These are phyloP conservation scores for Myotis lucifugus DNA, from an alignment of 2,113 vertebrate species.

Conservation along the genomic window DNA sequence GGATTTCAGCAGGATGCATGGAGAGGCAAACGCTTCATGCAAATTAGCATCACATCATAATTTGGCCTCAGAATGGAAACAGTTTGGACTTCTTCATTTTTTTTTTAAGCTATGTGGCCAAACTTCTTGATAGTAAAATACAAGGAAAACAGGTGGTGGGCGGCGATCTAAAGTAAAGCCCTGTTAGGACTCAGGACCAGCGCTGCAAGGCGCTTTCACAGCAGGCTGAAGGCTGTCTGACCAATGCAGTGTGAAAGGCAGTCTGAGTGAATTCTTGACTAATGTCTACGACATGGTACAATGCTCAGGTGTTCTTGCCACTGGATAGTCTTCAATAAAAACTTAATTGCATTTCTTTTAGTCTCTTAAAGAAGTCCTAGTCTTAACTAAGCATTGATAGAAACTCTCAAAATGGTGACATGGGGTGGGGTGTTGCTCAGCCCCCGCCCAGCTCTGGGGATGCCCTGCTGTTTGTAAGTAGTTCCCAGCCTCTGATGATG, in stretches of 20 bases:
- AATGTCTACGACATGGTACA: constrained; percentile 83
- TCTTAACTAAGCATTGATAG: constrained; percentile 81
- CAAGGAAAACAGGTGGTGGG: constrained; percentile 71
- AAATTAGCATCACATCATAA: constrained; percentile 81
- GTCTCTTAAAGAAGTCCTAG: constrained; percentile 84
- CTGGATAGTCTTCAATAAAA: constrained; percentile 87
- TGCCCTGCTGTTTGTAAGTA: constrained; percentile 57
- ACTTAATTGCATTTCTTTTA: constrained; percentile 82
- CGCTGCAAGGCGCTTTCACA: constrained; percentile 34
- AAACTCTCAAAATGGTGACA: constrained; percentile 78
- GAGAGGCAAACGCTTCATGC: constrained; percentile 82
- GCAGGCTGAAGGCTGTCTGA: too few species aligned
- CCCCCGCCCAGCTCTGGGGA: constrained; percentile 74
- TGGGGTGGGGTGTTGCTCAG: constrained; percentile 27
- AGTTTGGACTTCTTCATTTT: constrained; percentile 68
- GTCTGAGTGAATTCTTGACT: constrained; percentile 76
- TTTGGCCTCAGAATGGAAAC: constrained; percentile 81
- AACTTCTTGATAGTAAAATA: constrained; percentile 81
- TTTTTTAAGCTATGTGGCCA: constrained; percentile 79
- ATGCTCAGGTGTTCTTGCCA: constrained; percentile 81
- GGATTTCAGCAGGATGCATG: constrained; percentile 41
- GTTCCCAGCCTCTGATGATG: constrained; percentile 73
- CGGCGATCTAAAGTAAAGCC: constrained; percentile 79
- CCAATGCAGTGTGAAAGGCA: constrained; percentile 70
- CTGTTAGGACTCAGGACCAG: constrained; percentile 76